Evolutionary conservation across 2,888 invertebrate genomes (phyloP).

Genomic region (Ariolimax columbianus): DNA sequence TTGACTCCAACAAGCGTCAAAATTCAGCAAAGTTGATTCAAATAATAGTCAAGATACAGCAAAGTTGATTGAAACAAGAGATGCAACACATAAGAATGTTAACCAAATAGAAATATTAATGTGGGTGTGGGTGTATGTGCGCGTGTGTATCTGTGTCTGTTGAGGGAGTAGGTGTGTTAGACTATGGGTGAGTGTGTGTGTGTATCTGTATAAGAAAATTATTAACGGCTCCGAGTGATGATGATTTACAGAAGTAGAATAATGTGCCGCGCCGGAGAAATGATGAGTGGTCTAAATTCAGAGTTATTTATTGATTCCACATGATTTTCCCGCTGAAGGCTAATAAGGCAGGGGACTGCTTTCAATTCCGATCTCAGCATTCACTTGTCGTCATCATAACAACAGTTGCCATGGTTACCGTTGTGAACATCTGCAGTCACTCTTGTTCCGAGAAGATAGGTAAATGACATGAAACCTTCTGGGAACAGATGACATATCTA

Average conservation of each 20-base stretch:
- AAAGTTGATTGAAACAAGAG: no score
- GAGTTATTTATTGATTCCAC: conserved; percentile 17
- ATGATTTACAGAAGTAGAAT: not conserved
- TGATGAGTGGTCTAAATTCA: conserved; percentile 19
- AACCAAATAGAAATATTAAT: no score
- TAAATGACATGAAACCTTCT: not conserved
- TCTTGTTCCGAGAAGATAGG: not conserved
- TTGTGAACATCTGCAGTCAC: not conserved
- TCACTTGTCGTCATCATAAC: conserved; percentile 26
- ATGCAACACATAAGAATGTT: no score
- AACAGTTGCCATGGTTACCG: conserved; percentile 32
- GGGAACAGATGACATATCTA: not conserved
- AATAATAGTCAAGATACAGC: no score
- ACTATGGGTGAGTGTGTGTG: no score
- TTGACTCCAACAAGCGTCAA: no score
- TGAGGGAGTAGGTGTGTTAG: no score
- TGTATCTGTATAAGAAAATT: no score
- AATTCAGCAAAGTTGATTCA: no score
- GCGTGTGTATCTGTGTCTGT: no score
- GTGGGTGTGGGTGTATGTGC: no score
- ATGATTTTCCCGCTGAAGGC: conserved; percentile 5
- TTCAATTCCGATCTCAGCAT: conserved; percentile 4
- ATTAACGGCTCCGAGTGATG: not conserved
- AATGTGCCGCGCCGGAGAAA: conserved; percentile 8
- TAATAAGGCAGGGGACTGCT: conserved; percentile 18